Conservation (phyloP, 2,797 vertebrate genomes). For the Threskiornis aethiopicus region DNA sequence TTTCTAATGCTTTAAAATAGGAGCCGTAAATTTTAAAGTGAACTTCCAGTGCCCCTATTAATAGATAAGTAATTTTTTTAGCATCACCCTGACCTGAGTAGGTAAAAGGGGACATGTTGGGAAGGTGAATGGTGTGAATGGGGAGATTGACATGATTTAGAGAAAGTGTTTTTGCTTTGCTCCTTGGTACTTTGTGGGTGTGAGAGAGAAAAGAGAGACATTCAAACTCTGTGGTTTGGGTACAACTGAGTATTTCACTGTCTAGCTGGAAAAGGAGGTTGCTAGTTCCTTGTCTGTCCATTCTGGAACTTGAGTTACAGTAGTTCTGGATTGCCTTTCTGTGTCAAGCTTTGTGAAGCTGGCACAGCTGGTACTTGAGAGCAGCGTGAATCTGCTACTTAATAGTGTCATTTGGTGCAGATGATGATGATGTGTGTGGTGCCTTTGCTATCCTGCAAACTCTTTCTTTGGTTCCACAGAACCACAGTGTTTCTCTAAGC, state of each 20-base stretch:
- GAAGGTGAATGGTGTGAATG: neutral
- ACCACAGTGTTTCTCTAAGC: neutral
- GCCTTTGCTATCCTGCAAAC: neutral
- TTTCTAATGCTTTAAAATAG: neutral
- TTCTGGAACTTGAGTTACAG: neutral
- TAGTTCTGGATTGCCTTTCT: neutral
- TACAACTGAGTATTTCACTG: neutral
- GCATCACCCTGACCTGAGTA: neutral
- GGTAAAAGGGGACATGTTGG: neutral
- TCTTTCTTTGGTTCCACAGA: neutral
- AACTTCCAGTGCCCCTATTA: neutral
- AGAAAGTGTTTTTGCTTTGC: neutral
- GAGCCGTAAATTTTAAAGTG: neutral
- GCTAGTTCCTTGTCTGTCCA: neutral
- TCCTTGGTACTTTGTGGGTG: neutral
- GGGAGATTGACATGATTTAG: neutral
- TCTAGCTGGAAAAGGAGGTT: neutral
- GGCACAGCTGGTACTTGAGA: neutral
- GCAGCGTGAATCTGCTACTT: too few species aligned
- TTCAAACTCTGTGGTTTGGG: neutral
- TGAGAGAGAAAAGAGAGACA: neutral
- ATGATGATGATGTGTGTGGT: too few species aligned
- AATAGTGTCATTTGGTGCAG: neutral
- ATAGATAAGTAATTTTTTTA: neutral
- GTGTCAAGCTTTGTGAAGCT: neutral